phyloP scores from a whole-genome alignment of 1,140 invertebrate genomes.

The Drosophila pseudoananassae region DNA sequence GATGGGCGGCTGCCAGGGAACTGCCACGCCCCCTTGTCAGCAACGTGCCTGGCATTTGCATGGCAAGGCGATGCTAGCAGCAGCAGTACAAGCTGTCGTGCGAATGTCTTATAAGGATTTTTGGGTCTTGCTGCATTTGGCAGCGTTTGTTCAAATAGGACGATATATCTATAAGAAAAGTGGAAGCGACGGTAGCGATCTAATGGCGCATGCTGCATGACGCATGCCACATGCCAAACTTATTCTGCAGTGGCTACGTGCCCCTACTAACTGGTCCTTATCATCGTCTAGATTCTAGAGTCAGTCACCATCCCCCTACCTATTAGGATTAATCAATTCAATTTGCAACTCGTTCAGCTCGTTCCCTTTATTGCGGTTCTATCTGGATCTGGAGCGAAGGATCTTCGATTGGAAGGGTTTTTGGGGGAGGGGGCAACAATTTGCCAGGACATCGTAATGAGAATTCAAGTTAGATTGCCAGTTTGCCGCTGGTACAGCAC shows the following conservation, averaged over 20 bases:
- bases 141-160: slow-evolving; percentile 51
- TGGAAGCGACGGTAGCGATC: slow-evolving; percentile 41
- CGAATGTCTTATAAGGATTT: slow-evolving; percentile 70
- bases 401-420: slow-evolving; percentile 12
- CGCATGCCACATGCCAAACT: slow-evolving; percentile 27
- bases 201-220: slow-evolving; percentile 55
- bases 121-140: slow-evolving; percentile 20
- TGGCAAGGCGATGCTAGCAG: no score
- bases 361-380: slow-evolving; percentile 23
- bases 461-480: slow-evolving; percentile 43
- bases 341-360: slow-evolving; percentile 20
- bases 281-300: not conserved
- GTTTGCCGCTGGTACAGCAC: not conserved
- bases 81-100: slow-evolving; percentile 21
- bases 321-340: slow-evolving; percentile 44
- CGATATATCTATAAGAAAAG: slow-evolving; percentile 68
- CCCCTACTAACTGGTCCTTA: slow-evolving; percentile 23
- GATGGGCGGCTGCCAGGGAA: slow-evolving; percentile 17
- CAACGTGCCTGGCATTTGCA: slow-evolving; percentile 77
- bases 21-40: slow-evolving; percentile 66
- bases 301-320: not conserved
- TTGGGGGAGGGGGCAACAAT: not conserved
- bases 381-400: not conserved
- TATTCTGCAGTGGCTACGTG: slow-evolving; percentile 54
- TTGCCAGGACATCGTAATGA: slow-evolving; percentile 22